Conservation (phyloP, 2,797 vertebrate species). For the Crax fasciolata region DNA sequence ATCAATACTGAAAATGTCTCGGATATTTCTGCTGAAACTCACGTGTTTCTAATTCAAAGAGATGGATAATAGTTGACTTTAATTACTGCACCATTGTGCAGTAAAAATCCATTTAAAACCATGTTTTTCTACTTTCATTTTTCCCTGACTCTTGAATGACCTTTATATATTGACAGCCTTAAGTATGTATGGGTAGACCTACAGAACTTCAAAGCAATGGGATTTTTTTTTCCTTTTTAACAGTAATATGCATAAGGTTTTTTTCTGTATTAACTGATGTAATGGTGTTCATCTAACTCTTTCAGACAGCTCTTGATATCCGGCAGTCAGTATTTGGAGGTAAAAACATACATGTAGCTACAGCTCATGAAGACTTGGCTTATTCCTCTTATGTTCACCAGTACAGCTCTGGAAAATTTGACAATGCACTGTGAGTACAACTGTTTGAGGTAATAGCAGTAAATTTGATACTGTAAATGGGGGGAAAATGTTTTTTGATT, state of each 20-base stretch:
- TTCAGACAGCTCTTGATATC: constrained; percentile 96
- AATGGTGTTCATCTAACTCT: background rate
- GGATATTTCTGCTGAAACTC: background rate
- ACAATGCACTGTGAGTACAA: constrained; percentile 96
- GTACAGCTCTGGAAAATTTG: constrained; percentile 99
- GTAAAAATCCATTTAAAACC: too few species aligned
- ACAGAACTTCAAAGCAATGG: background rate
- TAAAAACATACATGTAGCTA: constrained; percentile 99
- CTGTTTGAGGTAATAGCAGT: background rate
- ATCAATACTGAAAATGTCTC: background rate
- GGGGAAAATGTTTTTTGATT: background rate
- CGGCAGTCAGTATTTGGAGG: constrained; percentile 99
- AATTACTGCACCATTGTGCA: background rate
- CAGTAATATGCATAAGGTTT: background rate
- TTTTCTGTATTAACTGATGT: background rate
- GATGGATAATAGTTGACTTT: background rate
- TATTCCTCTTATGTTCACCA: constrained; percentile 99
- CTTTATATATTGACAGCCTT: background rate
- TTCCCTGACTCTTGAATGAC: background rate
- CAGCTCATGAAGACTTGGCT: constrained; percentile 97
- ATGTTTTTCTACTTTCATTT: background rate
- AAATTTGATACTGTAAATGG: background rate
- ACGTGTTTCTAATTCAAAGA: background rate
- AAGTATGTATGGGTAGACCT: background rate
- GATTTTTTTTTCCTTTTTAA: background rate